Percentiles rank a stretch among this genome's conserved stretches.
phyloP scores from a whole-genome alignment of 2,113 vertebrate species.

The Peromyscus maniculatus region DNA sequence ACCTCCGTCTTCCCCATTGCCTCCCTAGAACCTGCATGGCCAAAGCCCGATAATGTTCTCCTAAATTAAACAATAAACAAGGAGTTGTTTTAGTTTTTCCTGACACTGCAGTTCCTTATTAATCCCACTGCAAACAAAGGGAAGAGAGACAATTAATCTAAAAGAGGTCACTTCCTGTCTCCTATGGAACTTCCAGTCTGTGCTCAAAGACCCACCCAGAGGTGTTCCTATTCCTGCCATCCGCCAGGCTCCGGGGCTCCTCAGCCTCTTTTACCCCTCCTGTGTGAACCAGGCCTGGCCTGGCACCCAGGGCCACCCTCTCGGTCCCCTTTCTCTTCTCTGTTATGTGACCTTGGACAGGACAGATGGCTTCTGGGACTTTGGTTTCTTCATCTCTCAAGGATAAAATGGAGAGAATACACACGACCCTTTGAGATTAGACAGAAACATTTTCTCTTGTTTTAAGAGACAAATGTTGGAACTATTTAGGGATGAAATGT shows the following conservation, averaged over 20 bases:
- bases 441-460: constrained; percentile 45
- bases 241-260: neutral
- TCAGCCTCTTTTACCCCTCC: accelerated
- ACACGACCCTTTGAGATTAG: constrained; percentile 1
- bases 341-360: neutral
- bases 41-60: constrained; percentile 59
- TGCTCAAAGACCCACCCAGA: neutral
- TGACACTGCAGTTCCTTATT: constrained; percentile 79
- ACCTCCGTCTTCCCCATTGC: neutral
- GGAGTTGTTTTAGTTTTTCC: constrained; percentile 62
- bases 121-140: constrained; percentile 83
- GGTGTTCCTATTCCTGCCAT: neutral
- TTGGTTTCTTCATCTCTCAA: constrained; percentile 25
- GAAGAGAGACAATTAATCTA: constrained; percentile 68
- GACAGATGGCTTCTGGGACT: neutral
- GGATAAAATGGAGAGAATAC: constrained; percentile 6
- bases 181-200: constrained; percentile 47
- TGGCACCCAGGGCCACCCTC: neutral
- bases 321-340: neutral
- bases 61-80: constrained; percentile 83
- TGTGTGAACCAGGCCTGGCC: neutral
- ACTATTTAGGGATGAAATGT: constrained; percentile 58
- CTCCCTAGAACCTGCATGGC: neutral
- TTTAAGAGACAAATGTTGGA: constrained; percentile 43
- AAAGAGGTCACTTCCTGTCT: constrained; percentile 72